Conservation (phyloP, 2,797 vertebrate genomes). For the Muscicapa comitata region DNA sequence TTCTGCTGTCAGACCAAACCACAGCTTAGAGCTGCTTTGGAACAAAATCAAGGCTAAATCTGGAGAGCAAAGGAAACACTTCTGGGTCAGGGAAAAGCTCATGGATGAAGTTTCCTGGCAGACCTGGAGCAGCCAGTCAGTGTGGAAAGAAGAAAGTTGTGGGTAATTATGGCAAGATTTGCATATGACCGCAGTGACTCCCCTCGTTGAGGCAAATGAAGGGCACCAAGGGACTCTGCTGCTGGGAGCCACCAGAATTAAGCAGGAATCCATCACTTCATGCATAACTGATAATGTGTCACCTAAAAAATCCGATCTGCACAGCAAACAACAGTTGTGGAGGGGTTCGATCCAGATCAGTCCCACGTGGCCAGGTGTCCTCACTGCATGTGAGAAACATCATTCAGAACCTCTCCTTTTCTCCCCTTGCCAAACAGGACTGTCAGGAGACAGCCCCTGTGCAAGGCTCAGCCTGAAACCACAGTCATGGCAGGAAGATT, state of each 20-base stretch:
- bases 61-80: neutral
- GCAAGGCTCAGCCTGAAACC: neutral
- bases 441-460: neutral
- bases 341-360: neutral
- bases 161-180: slow-evolving; percentile 35
- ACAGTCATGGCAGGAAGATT: neutral
- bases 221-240: slow-evolving; percentile 2
- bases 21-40: neutral
- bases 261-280: neutral
- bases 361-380: rapidly evolving
- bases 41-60: neutral
- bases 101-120: neutral
- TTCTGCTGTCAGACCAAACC: neutral
- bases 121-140: neutral
- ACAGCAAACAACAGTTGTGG: neutral
- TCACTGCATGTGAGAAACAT: neutral
- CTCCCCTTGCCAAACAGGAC: neutral
- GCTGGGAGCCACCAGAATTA: neutral
- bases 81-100: neutral
- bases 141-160: neutral
- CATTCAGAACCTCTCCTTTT: neutral
- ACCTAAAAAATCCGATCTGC: neutral
- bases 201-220: neutral
- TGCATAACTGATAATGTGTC: neutral
- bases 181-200: slow-evolving; percentile 2